Conservation (phyloP, 2,113 vertebrate genomes). For the Vombatus ursinus region DNA sequence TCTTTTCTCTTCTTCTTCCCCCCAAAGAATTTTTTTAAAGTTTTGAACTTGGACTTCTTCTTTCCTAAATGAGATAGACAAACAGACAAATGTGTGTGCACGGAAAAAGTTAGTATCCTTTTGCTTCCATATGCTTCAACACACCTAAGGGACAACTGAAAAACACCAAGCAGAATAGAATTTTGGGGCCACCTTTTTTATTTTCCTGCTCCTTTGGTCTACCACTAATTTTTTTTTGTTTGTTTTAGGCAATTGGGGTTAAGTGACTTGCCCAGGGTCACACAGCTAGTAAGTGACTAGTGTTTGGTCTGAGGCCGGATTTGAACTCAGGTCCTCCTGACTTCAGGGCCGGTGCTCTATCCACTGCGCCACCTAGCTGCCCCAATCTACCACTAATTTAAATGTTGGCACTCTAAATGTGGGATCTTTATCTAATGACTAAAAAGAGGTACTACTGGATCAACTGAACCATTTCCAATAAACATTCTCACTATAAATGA, state of each 20-base stretch:
- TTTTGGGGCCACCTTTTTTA: background rate
- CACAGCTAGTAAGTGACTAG: too few species aligned
- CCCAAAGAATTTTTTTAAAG: constrained; percentile 90
- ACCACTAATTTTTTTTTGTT: background rate
- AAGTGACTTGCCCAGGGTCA: too few species aligned
- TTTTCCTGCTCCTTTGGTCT: background rate
- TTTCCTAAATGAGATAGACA: constrained; percentile 80
- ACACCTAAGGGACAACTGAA: background rate
- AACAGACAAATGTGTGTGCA: background rate
- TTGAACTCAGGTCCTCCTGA: too few species aligned
- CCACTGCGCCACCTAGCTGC: too few species aligned
- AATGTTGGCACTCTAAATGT: background rate
- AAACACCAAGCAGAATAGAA: background rate
- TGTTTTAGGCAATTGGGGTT: too few species aligned
- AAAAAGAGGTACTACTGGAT: background rate
- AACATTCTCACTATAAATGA: background rate
- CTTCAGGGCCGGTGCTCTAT: too few species aligned
- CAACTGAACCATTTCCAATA: background rate
- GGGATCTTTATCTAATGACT: background rate
- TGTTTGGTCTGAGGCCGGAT: too few species aligned
- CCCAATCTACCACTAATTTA: background rate
- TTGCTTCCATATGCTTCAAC: background rate
- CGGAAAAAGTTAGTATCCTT: background rate
- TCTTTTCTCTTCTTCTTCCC: constrained; percentile 89
- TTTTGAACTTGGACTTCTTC: constrained; percentile 92